Percentiles rank a stretch among this genome's conserved stretches.
These are phyloP conservation scores for Rhynchophorus ferrugineus DNA, from an alignment of 1,140 invertebrate species.

Conservation along the genomic window DNA sequence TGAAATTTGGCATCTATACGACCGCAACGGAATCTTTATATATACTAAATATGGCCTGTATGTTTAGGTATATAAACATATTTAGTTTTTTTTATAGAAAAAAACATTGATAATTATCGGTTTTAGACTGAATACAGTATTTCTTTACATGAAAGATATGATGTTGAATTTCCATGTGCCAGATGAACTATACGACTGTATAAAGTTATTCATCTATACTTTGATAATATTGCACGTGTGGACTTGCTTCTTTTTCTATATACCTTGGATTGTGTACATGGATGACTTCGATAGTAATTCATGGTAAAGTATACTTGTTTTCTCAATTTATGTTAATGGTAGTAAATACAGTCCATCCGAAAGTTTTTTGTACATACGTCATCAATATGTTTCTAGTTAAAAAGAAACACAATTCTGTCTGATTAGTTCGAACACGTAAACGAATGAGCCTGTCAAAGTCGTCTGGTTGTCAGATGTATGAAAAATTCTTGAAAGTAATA, in stretches of 20 bases:
- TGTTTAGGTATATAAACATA: constrained; percentile 7
- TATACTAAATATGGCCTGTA: constrained; percentile 8
- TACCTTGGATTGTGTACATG: constrained; percentile 4
- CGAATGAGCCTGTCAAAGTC: too few relatives aligned
- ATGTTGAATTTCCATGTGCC: constrained; percentile 6
- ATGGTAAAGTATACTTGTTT: constrained; percentile 8
- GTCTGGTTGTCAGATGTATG: too few relatives aligned
- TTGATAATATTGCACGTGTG: constrained; percentile 8
- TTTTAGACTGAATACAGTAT: constrained; percentile 5
- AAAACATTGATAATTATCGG: not conserved
- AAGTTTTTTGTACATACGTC: too few relatives aligned
- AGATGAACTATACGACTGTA: constrained; percentile 5
- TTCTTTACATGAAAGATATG: constrained; percentile 6
- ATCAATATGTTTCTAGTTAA: too few relatives aligned
- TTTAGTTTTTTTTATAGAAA: too few relatives aligned
- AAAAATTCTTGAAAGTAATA: too few relatives aligned
- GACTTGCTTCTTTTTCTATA: constrained; percentile 9
- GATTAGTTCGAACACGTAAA: too few relatives aligned
- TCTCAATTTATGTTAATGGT: not conserved
- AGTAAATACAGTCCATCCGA: too few relatives aligned
- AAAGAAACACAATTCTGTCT: too few relatives aligned
- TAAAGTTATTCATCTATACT: constrained; percentile 2
- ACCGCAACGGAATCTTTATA: constrained; percentile 1
- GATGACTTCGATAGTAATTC: constrained; percentile 4
- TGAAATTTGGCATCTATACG: constrained; percentile 8